A percentile compares a stretch with the other conserved stretches of the same genome.
Evolutionary conservation across 2,888 invertebrate species (phyloP).

Genomic region (Nomada goodeniana): DNA sequence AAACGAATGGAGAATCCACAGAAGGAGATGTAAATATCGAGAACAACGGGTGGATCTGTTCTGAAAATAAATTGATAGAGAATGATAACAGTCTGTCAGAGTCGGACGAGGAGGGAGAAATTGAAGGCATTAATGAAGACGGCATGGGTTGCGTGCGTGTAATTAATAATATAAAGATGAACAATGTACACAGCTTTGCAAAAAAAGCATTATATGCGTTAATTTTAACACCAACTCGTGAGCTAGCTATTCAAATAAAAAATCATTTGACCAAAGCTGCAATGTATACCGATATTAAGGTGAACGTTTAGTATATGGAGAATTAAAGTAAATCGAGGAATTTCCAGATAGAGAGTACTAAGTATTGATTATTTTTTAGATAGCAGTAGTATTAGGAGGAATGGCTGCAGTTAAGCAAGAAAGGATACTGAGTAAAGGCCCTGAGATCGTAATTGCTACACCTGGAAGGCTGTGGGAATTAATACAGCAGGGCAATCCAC

Average conservation of each 20-base stretch:
- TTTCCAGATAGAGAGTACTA: neutral
- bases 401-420: conserved; percentile 97
- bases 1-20: neutral
- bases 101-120: conserved; percentile 81
- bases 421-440: conserved; percentile 91
- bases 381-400: conserved; percentile 96
- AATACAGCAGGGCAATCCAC: conserved; percentile 90
- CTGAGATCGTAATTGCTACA: conserved; percentile 98
- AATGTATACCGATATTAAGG: conserved; percentile 91
- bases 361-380: conserved; percentile 63
- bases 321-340: neutral
- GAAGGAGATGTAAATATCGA: conserved; percentile 7
- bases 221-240: conserved; percentile 97
- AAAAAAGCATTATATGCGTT: conserved; percentile 91
- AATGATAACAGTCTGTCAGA: conserved; percentile 69
- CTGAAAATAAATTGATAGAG: conserved; percentile 36
- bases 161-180: conserved; percentile 85
- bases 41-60: conserved; percentile 72
- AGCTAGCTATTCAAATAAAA: conserved; percentile 97
- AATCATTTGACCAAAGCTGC: conserved; percentile 92
- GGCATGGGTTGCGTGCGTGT: conserved; percentile 87
- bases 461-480: conserved; percentile 99
- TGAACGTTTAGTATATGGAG: conserved; percentile 36
- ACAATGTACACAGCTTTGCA: conserved; percentile 71
- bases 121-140: conserved; percentile 67